These are phyloP conservation scores for Anguilla marmorata DNA, from an alignment of 2,797 vertebrate species.

Conservation along the genomic window DNA sequence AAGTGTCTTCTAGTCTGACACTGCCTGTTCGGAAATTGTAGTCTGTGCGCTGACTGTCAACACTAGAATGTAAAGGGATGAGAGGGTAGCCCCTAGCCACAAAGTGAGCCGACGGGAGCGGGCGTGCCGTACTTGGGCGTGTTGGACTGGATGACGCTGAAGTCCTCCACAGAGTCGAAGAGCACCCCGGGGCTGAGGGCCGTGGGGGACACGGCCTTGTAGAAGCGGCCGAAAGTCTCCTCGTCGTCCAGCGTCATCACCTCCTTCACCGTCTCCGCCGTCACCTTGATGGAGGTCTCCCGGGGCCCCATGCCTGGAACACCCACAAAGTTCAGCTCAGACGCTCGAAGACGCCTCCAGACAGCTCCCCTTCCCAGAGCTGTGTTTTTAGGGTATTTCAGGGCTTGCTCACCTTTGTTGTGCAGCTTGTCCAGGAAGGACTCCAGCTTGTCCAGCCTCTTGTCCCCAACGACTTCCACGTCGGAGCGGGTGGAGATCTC, in stretches of 20 bases:
- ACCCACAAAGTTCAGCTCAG: not conserved
- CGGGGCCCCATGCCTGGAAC: conserved; percentile 3
- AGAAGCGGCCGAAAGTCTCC: conserved; percentile 43
- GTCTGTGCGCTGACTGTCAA: not conserved
- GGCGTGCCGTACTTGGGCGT: conserved; percentile 54
- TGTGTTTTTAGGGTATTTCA: too few relatives aligned
- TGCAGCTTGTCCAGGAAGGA: conserved; percentile 33
- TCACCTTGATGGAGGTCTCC: conserved; percentile 29
- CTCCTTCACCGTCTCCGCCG: conserved; percentile 48
- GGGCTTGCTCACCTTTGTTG: conserved; percentile 30
- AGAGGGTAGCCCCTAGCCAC: not conserved
- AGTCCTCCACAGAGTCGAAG: conserved; percentile 63
- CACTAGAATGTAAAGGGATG: not conserved
- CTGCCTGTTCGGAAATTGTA: not conserved
- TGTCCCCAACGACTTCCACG: conserved; percentile 39
- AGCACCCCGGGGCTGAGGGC: conserved; percentile 31
- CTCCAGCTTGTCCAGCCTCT: conserved; percentile 29
- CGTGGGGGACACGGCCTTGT: conserved; percentile 23
- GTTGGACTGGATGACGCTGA: conserved; percentile 68
- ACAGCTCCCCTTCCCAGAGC: not conserved
- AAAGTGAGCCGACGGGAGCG: not conserved
- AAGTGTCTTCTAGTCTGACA: not conserved
- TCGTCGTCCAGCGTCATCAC: conserved; percentile 46
- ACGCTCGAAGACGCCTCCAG: not conserved
- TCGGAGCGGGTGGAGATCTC: conserved; percentile 30